phyloP scores from a whole-genome alignment of 2,113 vertebrate species.

The Scopus umbretta region DNA sequence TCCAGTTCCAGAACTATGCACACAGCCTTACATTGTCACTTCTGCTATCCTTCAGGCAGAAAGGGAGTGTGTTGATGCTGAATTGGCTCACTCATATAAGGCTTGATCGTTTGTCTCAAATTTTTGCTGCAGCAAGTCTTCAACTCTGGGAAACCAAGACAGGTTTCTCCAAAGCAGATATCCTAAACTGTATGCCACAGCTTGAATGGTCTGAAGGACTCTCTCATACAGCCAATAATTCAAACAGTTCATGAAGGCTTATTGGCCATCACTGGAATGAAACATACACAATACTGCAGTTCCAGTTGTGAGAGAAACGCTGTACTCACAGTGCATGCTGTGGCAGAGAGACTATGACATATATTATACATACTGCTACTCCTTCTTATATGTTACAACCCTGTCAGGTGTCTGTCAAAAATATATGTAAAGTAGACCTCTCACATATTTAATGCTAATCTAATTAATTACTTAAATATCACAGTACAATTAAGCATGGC shows the following conservation, averaged over 20 bases:
- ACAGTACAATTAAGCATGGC: background rate
- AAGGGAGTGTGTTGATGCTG: background rate
- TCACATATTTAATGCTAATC: background rate
- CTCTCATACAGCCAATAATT: background rate
- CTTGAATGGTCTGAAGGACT: background rate
- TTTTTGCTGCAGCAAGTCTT: background rate
- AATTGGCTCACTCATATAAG: background rate
- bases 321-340: background rate
- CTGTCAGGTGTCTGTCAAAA: background rate
- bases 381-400: background rate
- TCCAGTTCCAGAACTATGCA: background rate
- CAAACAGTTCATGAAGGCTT: background rate
- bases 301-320: background rate
- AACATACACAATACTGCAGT: background rate
- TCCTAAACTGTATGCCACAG: background rate
- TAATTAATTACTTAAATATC: background rate
- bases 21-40: background rate
- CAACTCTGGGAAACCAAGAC: background rate
- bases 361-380: background rate
- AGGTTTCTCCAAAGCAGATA: background rate
- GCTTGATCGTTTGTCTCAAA: background rate
- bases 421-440: background rate
- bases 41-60: background rate
- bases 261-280: background rate
- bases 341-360: background rate